Evolutionary conservation across 2,888 invertebrate species (phyloP).

Genomic region (Acanthosepion esculentum): DNA sequence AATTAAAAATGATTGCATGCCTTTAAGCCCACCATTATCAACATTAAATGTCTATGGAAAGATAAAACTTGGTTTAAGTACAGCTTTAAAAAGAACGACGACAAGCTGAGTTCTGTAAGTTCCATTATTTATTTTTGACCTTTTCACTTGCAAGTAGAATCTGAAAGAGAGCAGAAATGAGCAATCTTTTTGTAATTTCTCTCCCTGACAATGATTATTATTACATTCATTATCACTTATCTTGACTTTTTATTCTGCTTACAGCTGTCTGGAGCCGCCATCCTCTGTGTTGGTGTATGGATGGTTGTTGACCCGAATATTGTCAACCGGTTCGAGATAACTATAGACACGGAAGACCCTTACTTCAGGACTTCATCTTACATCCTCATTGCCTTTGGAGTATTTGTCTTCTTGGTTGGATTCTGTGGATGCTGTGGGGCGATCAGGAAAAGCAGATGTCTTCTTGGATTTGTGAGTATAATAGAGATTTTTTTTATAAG

Average conservation of each 20-base stretch:
- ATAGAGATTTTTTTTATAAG: neutral
- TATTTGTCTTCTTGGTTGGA: slow-evolving; percentile 78
- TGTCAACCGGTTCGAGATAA: slow-evolving; percentile 77
- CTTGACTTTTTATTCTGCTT: slow-evolving; percentile 51
- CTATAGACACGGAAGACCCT: slow-evolving; percentile 76
- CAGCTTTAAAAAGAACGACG: too few relatives aligned
- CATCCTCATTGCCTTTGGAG: slow-evolving; percentile 77
- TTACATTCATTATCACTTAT: too few relatives aligned
- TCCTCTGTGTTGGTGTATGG: slow-evolving; percentile 78
- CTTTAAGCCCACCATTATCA: too few relatives aligned
- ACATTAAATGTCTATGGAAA: too few relatives aligned
- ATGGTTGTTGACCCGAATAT: slow-evolving; percentile 78
- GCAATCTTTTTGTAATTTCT: too few relatives aligned
- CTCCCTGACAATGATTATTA: too few relatives aligned
- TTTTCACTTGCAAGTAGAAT: too few relatives aligned
- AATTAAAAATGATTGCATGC: too few relatives aligned
- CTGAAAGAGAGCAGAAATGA: too few relatives aligned
- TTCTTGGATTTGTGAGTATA: slow-evolving; percentile 76
- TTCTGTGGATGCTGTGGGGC: slow-evolving; percentile 80
- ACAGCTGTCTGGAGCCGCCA: slow-evolving; percentile 78
- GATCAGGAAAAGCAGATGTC: slow-evolving; percentile 77
- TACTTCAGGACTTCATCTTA: slow-evolving; percentile 77
- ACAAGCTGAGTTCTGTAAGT: too few relatives aligned
- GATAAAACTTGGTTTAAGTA: too few relatives aligned
- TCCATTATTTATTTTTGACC: too few relatives aligned